A percentile compares a stretch with the other conserved stretches of the same genome.
Evolutionary conservation across 2,888 invertebrate species (phyloP).

Genomic region (Sceliomorpha sp.): DNA sequence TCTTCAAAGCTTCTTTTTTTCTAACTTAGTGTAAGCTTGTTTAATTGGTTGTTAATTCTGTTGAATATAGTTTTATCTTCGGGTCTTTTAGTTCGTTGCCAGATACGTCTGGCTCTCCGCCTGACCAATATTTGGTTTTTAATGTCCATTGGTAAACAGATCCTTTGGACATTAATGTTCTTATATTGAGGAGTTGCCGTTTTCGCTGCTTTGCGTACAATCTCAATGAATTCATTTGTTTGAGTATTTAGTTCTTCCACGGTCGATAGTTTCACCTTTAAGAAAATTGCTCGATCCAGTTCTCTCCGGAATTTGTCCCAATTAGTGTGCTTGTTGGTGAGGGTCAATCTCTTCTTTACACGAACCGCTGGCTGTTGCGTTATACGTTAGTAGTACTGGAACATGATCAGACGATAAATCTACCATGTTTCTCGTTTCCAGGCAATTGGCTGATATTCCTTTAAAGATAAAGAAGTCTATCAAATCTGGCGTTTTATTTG

Average conservation of each 20-base stretch:
- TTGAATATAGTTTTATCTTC: conserved; percentile 6
- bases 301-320: conserved; percentile 1
- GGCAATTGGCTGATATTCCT: conserved; percentile 39
- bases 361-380: conserved; percentile 9
- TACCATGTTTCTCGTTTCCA: conserved; percentile 33
- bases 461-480: conserved; percentile 59
- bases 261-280: background rate
- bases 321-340: background rate
- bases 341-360: background rate
- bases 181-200: background rate
- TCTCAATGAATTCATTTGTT: background rate
- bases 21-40: background rate
- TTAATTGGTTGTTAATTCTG: background rate
- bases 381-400: conserved; percentile 54
- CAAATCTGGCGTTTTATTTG: conserved; percentile 60
- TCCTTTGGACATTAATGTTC: background rate
- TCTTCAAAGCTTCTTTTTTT: background rate
- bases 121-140: background rate
- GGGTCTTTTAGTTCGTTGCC: conserved; percentile 1
- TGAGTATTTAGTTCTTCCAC: background rate
- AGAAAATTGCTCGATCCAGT: background rate
- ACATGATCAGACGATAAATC: conserved; percentile 62
- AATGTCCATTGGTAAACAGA: background rate
- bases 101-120: conserved; percentile 1
- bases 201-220: background rate